Evolutionary conservation across 2,888 invertebrate genomes (phyloP), one percentile per base, ranked within the genome.

Genomic region (Clunio marinus): DNA sequence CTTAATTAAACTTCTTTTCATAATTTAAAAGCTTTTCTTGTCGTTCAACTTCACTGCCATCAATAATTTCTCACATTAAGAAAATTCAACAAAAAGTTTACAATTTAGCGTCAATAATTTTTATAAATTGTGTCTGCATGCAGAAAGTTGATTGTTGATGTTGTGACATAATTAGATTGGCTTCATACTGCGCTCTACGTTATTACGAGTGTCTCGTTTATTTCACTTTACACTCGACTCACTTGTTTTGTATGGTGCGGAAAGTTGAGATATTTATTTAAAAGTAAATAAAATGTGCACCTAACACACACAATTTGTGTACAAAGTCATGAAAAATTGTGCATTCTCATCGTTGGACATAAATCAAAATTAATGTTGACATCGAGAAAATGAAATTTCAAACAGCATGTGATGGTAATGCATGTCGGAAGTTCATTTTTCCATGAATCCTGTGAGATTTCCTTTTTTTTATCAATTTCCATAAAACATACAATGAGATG

Each of bases 301-400:
- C 32, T 17, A 20, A 2, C 28, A n/a, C 7, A n/a, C 22, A 57
- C 57, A 10, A 32, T 32, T 32, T 32, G 10, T 32, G 4, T 24
- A 25, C 15, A 57, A 25, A 1, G 2, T 22, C 7, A n/a, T 10
- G 25, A 55, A 55, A 55, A 59, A 32, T 59, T 32, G 15, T 59
- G 59, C 59, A 59, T 28, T 27, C 17, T 59, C 59, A 59, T 59
- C 59, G 17, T 7, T 5, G 20, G 15, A 41, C 62, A 62, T 62
- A 32, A 62, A 62, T 59, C 62, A 62, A 62, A 62, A 62, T 62
- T 22, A 62, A 62, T 62, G 62, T 62, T 22, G 62, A 59, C 35
- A n/a, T 57, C 13, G 3, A 41, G 41, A 4, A n/a, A n/a, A 41
- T 3, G 10, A n/a, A 41, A n/a, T 41, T 15, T 32, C 32, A 41